Base-by-base conservation (phyloP, 1,140 invertebrate genomes). In the Arctopsyche grandis region DNA sequence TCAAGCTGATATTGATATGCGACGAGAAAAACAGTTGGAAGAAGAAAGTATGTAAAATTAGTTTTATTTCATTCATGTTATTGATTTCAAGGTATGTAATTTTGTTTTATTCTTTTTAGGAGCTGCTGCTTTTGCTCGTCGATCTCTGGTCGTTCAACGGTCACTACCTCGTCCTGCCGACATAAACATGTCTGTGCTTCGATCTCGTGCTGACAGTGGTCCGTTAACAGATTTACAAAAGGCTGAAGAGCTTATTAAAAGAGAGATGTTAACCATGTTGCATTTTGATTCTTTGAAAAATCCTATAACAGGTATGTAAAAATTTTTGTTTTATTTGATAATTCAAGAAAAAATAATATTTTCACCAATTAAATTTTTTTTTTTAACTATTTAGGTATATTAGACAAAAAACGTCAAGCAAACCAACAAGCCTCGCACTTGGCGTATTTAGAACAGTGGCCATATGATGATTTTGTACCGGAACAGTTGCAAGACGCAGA, bases 241-340 rank as follows among this genome's bases (percentile, higher is more conserved):
- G 91, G 97, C 98, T 21, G 98, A 99, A 89, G 97, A 99, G 88
- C 85, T 99, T 26, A 98, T 99, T 69, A 99, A 99, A 88, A 90
- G 93, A 79, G 98, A 99, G 89, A 99, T 99, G 97, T 90, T 98
- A 26, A 94, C 93, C 5, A 98, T 99, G 96, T 86, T 99, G 52
- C 93, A 98, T 83, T 96, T 96, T 85, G 98, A 99, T 89, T 91
- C 93, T 29, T 79, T 94, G 14, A 89, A 92, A 78, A 93, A 93
- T 87, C 93, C 92, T 0, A 79, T 89, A n/a, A 84, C 85, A 7
- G 85, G 83, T 21, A 87, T 29, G 48, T 22, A 22, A 52, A 12
- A 52, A 1, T 48, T 4, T 52, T 52, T 3, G 9, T 10, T 3
- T 52, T 52, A 52, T 46, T 7, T 46, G 12, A 7, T n/a, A n/a